Percentiles rank a stretch among this genome's conserved stretches.
phyloP scores from a whole-genome alignment of 2,113 vertebrate genomes.

The Saiga tatarica region DNA sequence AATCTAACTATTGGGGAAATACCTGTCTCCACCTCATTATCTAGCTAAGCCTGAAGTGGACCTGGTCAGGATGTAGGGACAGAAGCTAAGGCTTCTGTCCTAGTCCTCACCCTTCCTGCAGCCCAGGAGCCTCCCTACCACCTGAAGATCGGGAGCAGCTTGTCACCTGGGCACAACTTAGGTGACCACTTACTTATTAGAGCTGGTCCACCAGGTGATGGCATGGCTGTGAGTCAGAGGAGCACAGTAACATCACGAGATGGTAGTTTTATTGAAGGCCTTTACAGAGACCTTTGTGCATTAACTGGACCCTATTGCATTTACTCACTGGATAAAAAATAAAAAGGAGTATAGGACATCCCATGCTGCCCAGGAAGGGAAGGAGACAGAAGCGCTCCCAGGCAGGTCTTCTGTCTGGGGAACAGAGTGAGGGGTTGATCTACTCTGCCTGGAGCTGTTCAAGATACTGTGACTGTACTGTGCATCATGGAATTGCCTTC shows the following conservation, averaged over 20 bases:
- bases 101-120: not conserved
- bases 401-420: accelerated
- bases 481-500: not conserved
- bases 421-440: not conserved
- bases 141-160: not conserved
- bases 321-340: not conserved
- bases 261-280: not conserved
- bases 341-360: not conserved
- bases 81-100: not conserved
- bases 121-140: not conserved
- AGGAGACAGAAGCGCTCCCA: not conserved
- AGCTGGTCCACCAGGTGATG: not conserved
- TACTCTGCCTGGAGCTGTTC: not conserved
- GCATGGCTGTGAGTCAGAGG: not conserved
- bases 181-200: not conserved
- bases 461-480: not conserved
- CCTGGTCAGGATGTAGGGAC: not conserved
- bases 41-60: not conserved
- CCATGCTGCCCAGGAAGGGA: not conserved
- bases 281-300: not conserved
- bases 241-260: not conserved
- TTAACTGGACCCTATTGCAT: not conserved
- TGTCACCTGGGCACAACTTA: not conserved
- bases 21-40: not conserved
- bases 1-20: not conserved